These are phyloP conservation scores for Harmothoe impar DNA, from an alignment of 2,888 invertebrate genomes.

Conservation along the genomic window DNA sequence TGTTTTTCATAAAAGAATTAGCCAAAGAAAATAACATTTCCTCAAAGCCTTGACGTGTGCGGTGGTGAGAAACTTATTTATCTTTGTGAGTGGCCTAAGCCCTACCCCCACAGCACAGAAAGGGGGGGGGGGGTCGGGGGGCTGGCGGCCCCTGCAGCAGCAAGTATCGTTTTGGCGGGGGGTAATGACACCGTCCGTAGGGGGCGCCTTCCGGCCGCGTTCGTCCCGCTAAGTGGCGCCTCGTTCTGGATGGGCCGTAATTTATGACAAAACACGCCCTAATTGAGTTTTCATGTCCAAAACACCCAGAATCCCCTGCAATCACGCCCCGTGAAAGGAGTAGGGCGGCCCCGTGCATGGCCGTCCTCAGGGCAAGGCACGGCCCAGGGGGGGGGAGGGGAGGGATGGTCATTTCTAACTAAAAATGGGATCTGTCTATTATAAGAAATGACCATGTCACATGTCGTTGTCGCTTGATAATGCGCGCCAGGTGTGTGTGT, in stretches of 20 bases:
- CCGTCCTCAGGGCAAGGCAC: background rate
- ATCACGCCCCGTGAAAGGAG: slow-evolving; percentile 19
- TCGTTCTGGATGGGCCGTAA: slow-evolving; percentile 34
- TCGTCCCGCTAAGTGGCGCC: background rate
- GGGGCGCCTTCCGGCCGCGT: slow-evolving; percentile 9
- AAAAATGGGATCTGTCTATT: no score
- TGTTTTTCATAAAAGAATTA: no score
- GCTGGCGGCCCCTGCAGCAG: slow-evolving; percentile 2
- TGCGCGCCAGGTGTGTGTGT: no score
- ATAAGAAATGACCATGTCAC: no score
- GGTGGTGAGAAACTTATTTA: no score
- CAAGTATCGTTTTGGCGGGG: slow-evolving; percentile 2
- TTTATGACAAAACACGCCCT: slow-evolving; percentile 50
- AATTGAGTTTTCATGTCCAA: slow-evolving; percentile 53
- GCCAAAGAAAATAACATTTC: no score
- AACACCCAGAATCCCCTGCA: slow-evolving; percentile 21
- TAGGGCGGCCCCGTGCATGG: background rate
- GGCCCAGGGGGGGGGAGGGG: no score
- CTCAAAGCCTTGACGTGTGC: no score
- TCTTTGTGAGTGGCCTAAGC: no score
- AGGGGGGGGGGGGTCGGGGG: background rate
- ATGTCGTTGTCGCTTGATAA: no score
- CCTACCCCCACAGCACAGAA: background rate
- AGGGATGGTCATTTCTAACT: no score
- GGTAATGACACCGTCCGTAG: slow-evolving; percentile 40